Base-by-base conservation (phyloP, 2,113 vertebrate species). In the Limanda limanda region DNA sequence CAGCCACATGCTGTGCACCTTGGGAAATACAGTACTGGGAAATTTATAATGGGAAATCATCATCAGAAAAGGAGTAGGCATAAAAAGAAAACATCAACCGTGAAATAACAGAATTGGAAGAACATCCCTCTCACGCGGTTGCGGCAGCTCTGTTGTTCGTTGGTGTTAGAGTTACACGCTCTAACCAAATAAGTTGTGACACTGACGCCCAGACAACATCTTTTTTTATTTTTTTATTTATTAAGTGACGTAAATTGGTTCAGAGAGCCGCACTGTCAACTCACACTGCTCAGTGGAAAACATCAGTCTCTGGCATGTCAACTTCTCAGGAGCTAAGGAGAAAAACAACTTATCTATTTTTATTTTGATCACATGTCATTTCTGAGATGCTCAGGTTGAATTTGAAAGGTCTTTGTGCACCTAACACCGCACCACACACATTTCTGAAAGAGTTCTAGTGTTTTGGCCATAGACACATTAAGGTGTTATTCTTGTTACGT, bases 1-100 rank as follows among this genome's bases (percentile, higher is more conserved):
- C 73, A 73, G 78, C 78, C 71, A 61, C 87, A 77, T 81, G 79
- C 89, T 88, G 82, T 86, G 83, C 81, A 92, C 81, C 83, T 70
- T 74, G 79, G 84, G 86, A 88, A 90, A 86, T 73, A 83, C 74
- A 74, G 68, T 73, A 74, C 54, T 48, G 47, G 40, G 40, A 63
- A 59, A 68, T 82, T 68, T 79, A 88, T 85, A 84, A 73, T 72
- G 77, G 83, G 75, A 89, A 90, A 86, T 78, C 86, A 88, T 80
- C 79, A 77, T 84, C 84, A 89, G 83, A 83, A 86, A 59, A 55
- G 45, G 64, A 52, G 64, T 60, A 57, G 70, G 64, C 71, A 76
- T 24, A 68, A 81, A 69, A 74, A 78, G 45, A 47, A 51, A 55
- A 47, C 52, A 83, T 70, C 47, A 63, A 45, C 67, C 68, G 54